A percentile compares a stretch with the other conserved stretches of the same genome.
Evolutionary conservation across 1,140 invertebrate species (phyloP).

Genomic region (Sinonovacula constricta): DNA sequence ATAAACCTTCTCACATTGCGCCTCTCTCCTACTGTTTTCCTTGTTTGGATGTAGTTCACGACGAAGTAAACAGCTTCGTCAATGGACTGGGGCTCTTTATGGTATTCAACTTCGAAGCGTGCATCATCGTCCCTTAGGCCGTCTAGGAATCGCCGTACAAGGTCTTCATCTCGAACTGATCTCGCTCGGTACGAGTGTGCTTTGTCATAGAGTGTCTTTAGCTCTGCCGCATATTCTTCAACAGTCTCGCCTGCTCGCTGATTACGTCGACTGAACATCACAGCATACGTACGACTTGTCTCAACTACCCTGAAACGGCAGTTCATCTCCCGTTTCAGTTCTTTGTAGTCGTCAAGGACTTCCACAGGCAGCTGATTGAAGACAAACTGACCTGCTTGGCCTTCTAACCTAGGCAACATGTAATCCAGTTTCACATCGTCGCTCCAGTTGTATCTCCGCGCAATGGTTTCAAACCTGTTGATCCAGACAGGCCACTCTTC

Average conservation of each 20-base stretch:
- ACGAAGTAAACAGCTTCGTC: slow-evolving; percentile 42
- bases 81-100: slow-evolving; percentile 33
- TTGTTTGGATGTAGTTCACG: slow-evolving; percentile 20
- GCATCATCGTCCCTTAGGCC: slow-evolving; percentile 30
- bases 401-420: slow-evolving; percentile 10
- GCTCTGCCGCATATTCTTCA: slow-evolving; percentile 48
- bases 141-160: slow-evolving; percentile 32
- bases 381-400: slow-evolving; percentile 3
- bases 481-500: slow-evolving; percentile 24
- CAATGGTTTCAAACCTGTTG: slow-evolving; percentile 21
- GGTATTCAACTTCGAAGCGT: slow-evolving; percentile 33
- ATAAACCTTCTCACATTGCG: no score
- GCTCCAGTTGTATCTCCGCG: background rate
- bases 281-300: slow-evolving; percentile 26
- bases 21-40: background rate
- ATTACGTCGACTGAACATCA: slow-evolving; percentile 17
- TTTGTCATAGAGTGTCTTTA: slow-evolving; percentile 38
- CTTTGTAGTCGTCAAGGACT: slow-evolving; percentile 14
- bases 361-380: slow-evolving; percentile 8
- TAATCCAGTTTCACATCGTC: slow-evolving; percentile 6
- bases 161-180: slow-evolving; percentile 39
- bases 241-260: slow-evolving; percentile 25
- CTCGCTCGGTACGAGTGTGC: slow-evolving; percentile 30
- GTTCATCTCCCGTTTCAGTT: slow-evolving; percentile 30
- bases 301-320: slow-evolving; percentile 45